phyloP scores from a whole-genome alignment of 2,888 invertebrate genomes.

The Trichopoda pennipes region DNA sequence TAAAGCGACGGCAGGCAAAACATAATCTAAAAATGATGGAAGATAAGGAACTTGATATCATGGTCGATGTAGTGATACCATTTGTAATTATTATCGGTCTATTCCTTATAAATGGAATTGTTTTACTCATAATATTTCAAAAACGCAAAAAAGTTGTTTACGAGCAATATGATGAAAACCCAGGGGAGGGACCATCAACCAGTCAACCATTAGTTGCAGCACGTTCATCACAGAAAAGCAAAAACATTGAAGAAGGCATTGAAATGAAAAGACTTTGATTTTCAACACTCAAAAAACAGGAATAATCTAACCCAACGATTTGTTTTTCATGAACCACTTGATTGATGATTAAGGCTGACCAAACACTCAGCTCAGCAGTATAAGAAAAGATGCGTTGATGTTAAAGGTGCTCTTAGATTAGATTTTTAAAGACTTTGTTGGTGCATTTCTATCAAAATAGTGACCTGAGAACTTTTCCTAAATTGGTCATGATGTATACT shows the following conservation, averaged over 20 bases:
- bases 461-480: not conserved
- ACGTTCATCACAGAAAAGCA: not conserved
- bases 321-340: too few relatives aligned
- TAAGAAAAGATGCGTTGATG: too few relatives aligned
- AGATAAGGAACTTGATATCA: constrained; percentile 68
- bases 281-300: not conserved
- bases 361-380: not conserved
- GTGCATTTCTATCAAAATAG: constrained; percentile 42
- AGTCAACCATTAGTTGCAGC: constrained; percentile 35
- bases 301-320: constrained; percentile 11
- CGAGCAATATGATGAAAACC: constrained; percentile 45
- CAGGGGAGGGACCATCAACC: constrained; percentile 37
- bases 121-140: constrained; percentile 73
- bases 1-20: not conserved
- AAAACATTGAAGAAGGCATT: constrained; percentile 66
- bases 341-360: too few relatives aligned
- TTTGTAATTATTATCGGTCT: constrained; percentile 70
- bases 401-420: not conserved
- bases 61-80: constrained; percentile 74
- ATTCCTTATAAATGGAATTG: constrained; percentile 73
- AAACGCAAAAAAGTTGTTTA: constrained; percentile 71
- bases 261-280: constrained; percentile 74
- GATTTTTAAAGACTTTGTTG: not conserved
- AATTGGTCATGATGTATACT: constrained; percentile 20
- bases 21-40: constrained; percentile 24